A percentile compares a stretch with the other conserved stretches of the same genome.
These are phyloP conservation scores for Glareola pratincola DNA, from an alignment of 2,113 vertebrate genomes.

Conservation along the genomic window DNA sequence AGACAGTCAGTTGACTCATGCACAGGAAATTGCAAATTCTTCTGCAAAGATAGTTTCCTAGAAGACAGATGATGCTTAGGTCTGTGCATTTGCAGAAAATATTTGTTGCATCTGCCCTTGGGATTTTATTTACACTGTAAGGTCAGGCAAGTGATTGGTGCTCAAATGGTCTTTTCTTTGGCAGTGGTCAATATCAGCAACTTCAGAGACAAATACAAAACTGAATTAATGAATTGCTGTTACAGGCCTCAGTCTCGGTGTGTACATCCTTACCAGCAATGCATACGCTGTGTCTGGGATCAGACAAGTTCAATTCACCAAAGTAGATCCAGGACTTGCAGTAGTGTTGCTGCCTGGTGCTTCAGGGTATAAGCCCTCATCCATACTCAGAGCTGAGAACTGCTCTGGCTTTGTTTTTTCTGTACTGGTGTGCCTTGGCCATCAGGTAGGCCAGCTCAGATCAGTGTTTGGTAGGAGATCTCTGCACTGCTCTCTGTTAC, in stretches of 20 bases:
- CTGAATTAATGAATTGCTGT: not conserved
- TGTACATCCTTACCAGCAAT: not conserved
- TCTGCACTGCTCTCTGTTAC: not conserved
- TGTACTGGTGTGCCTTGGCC: not conserved
- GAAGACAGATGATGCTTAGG: not conserved
- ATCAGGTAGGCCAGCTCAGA: not conserved
- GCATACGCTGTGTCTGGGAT: not conserved
- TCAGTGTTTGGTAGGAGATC: not conserved
- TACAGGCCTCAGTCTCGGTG: not conserved
- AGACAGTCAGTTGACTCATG: not conserved
- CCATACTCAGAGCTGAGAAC: fast-evolving
- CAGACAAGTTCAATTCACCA: not conserved
- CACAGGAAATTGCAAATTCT: not conserved
- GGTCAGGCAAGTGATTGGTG: not conserved
- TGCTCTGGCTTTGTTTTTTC: not conserved
- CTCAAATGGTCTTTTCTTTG: not conserved
- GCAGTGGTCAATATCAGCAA: not conserved
- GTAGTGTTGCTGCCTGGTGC: not conserved
- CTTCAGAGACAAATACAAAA: not conserved
- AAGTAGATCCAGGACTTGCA: not conserved
- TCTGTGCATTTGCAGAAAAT: not conserved
- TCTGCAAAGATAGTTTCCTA: not conserved
- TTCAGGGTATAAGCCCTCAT: not conserved
- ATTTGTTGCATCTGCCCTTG: not conserved
- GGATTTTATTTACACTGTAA: not conserved